phyloP scores from a whole-genome alignment of 2,113 vertebrate species.

The Pygoscelis adeliae region DNA sequence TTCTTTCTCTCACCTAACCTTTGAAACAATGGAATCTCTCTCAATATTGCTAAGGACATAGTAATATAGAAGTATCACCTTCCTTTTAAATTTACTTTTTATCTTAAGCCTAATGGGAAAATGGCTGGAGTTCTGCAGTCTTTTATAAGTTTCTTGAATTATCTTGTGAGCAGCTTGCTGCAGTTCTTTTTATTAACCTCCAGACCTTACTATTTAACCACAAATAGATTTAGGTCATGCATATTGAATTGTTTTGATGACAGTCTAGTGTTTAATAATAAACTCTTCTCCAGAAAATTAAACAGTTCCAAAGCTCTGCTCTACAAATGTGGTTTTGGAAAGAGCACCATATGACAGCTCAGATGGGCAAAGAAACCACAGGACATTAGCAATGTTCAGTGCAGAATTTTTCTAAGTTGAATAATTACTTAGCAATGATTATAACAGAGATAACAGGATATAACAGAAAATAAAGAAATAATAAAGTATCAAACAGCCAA shows the following conservation, averaged over 20 bases:
- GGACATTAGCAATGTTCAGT: background rate
- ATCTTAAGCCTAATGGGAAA: conserved; percentile 6
- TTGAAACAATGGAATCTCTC: background rate
- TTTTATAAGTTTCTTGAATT: conserved; percentile 16
- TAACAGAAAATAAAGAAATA: background rate
- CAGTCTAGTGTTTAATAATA: conserved; percentile 45
- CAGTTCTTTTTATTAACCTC: conserved; percentile 53
- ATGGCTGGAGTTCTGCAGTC: background rate
- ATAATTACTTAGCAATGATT: background rate
- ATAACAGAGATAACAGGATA: background rate
- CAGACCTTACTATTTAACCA: conserved; percentile 62
- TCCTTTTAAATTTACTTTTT: conserved; percentile 1
- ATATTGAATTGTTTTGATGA: conserved; percentile 62
- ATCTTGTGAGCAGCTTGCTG: conserved; percentile 44
- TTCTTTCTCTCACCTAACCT: background rate
- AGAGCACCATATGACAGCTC: conserved; percentile 52
- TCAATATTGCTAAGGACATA: background rate
- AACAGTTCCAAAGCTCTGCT: conserved; percentile 47
- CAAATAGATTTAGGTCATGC: conserved; percentile 52
- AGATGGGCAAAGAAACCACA: conserved; percentile 36
- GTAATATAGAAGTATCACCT: background rate
- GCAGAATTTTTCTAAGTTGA: background rate
- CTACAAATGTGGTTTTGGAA: conserved; percentile 44
- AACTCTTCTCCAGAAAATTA: conserved; percentile 45
- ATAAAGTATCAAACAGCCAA: background rate